Percentiles rank a stretch among this genome's conserved stretches.
Conservation (phyloP, 2,888 invertebrate genomes). For the Heteromurus nitidus region DNA sequence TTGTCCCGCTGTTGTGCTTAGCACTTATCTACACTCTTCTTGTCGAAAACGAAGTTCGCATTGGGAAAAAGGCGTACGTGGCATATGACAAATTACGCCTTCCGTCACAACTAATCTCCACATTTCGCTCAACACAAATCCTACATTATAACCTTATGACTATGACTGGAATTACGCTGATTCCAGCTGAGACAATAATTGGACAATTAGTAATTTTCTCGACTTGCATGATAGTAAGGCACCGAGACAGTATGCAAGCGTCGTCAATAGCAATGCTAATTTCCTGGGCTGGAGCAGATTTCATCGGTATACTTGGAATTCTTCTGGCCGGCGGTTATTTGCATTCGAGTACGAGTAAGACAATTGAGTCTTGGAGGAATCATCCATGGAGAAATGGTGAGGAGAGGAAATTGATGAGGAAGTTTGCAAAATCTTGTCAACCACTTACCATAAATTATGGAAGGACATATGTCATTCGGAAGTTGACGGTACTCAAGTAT, state of each 20-base stretch:
- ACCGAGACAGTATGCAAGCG: background rate
- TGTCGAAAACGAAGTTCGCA: no score
- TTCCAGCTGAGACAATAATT: background rate
- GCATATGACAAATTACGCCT: background rate
- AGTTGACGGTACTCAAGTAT: background rate
- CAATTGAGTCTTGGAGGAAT: background rate
- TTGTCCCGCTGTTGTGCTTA: no score
- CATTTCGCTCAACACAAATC: background rate
- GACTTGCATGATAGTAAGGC: background rate
- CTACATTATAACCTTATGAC: background rate
- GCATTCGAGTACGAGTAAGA: no score
- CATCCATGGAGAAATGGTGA: background rate
- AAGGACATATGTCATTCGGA: background rate
- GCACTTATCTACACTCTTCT: no score
- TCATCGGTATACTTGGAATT: background rate
- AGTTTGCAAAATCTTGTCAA: background rate
- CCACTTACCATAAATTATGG: background rate
- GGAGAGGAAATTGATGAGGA: constrained; percentile 2
- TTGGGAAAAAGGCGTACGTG: background rate
- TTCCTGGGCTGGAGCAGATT: background rate
- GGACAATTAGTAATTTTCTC: background rate
- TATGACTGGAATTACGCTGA: background rate
- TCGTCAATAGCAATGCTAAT: no score
- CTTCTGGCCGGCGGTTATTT: background rate
- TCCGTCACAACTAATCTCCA: background rate